Percentiles rank a stretch among this genome's conserved stretches.
These are phyloP conservation scores for Aphelinus atriplicis DNA, from an alignment of 1,140 invertebrate genomes.

Conservation along the genomic window DNA sequence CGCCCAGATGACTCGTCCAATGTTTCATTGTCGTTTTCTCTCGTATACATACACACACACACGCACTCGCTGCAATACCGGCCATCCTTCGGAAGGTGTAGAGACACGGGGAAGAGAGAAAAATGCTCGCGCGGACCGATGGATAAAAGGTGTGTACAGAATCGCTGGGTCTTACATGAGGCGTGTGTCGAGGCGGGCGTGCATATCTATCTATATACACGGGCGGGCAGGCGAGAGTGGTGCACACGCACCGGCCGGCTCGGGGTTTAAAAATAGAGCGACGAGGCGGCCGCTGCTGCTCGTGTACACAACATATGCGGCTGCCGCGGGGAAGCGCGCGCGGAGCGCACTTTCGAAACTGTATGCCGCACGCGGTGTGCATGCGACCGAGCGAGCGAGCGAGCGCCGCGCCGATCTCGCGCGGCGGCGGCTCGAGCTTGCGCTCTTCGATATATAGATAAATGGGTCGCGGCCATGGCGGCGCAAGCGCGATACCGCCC, in stretches of 20 bases:
- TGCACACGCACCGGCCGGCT: background rate
- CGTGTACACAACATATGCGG: constrained; percentile 30
- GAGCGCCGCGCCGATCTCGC: background rate
- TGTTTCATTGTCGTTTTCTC: too few relatives aligned
- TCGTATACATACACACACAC: too few relatives aligned
- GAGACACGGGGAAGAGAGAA: too few relatives aligned
- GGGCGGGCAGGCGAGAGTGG: background rate
- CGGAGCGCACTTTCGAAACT: constrained; percentile 32
- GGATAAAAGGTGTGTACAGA: too few relatives aligned
- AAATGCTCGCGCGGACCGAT: too few relatives aligned
- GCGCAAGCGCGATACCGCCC: constrained; percentile 27
- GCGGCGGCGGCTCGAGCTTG: too few relatives aligned
- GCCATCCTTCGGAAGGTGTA: too few relatives aligned
- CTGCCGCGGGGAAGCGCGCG: constrained; percentile 33
- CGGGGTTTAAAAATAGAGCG: background rate
- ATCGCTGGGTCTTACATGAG: too few relatives aligned
- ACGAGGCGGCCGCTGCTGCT: background rate
- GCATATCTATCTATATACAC: background rate
- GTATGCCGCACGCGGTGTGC: constrained; percentile 31
- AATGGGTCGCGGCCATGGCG: background rate
- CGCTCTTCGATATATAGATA: too few relatives aligned
- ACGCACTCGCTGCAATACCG: too few relatives aligned
- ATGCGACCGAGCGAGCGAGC: constrained; percentile 19
- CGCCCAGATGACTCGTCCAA: too few relatives aligned
- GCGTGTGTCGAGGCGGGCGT: background rate